Percentiles rank a stretch among this genome's conserved stretches.
These are phyloP conservation scores for Tipula vernalis DNA, from an alignment of 2,888 invertebrate species.

Conservation along the genomic window DNA sequence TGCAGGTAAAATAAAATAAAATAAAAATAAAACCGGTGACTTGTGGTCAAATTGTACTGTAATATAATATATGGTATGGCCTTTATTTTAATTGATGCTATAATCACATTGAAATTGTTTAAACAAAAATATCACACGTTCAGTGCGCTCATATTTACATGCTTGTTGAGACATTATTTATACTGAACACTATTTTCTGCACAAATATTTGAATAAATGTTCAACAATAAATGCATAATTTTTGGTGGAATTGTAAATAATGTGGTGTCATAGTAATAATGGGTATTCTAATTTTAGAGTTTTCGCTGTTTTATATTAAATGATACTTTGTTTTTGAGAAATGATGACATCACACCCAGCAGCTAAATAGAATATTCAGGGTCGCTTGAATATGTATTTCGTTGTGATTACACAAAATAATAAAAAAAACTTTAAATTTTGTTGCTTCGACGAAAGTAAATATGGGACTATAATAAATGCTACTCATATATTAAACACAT, in stretches of 20 bases:
- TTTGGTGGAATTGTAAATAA: background rate
- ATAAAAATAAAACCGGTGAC: background rate
- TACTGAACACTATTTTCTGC: background rate
- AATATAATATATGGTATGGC: background rate
- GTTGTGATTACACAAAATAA: background rate
- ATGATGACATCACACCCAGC: background rate
- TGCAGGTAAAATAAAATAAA: constrained; percentile 51
- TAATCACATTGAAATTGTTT: background rate
- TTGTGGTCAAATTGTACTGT: background rate
- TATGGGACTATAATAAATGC: background rate
- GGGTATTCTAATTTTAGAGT: background rate
- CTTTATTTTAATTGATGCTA: background rate
- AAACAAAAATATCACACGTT: background rate
- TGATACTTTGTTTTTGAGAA: constrained; percentile 11
- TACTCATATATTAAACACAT: background rate
- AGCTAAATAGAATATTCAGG: background rate
- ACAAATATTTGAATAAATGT: background rate
- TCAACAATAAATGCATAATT: background rate
- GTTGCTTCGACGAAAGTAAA: background rate
- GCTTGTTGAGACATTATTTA: background rate
- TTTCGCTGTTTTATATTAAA: background rate
- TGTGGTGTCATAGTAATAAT: background rate
- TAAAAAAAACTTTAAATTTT: background rate
- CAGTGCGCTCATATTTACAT: background rate
- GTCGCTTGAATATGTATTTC: background rate